Conservation (phyloP, 1,140 invertebrate species). For the Penaeus indicus region DNA sequence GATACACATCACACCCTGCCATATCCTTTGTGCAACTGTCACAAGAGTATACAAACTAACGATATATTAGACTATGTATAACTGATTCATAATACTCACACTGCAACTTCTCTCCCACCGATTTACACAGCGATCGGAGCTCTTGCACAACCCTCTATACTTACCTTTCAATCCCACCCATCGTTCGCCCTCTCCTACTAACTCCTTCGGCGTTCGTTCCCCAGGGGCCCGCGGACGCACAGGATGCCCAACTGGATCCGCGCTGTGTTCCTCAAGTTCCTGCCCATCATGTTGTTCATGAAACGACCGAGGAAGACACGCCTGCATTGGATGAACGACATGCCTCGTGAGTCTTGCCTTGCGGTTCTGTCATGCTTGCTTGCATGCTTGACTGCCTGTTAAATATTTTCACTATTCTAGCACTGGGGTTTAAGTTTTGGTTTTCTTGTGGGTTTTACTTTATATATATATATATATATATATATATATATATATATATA, state of each 20-base stretch:
- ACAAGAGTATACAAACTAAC: too few species aligned
- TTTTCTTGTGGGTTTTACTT: neutral
- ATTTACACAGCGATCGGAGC: too few species aligned
- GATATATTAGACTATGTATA: too few species aligned
- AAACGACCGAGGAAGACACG: conserved; percentile 91
- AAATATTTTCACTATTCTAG: neutral
- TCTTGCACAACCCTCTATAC: too few species aligned
- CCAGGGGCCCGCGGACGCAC: conserved; percentile 83
- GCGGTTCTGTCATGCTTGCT: neutral
- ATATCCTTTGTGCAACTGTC: too few species aligned
- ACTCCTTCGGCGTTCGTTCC: neutral
- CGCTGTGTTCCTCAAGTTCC: conserved; percentile 88
- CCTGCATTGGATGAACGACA: conserved; percentile 97
- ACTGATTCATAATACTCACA: too few species aligned
- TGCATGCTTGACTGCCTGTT: neutral
- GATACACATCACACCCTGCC: too few species aligned
- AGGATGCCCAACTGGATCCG: conserved; percentile 96
- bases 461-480: too few species aligned
- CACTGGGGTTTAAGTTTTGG: neutral
- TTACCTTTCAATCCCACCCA: neutral
- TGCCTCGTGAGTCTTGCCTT: conserved; percentile 74
- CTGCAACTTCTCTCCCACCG: too few species aligned
- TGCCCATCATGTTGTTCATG: conserved; percentile 83
- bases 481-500: too few species aligned
- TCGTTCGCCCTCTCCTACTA: neutral